Evolutionary conservation across 2,888 invertebrate genomes (phyloP).

Genomic region (Drosophila engyochracea): DNA sequence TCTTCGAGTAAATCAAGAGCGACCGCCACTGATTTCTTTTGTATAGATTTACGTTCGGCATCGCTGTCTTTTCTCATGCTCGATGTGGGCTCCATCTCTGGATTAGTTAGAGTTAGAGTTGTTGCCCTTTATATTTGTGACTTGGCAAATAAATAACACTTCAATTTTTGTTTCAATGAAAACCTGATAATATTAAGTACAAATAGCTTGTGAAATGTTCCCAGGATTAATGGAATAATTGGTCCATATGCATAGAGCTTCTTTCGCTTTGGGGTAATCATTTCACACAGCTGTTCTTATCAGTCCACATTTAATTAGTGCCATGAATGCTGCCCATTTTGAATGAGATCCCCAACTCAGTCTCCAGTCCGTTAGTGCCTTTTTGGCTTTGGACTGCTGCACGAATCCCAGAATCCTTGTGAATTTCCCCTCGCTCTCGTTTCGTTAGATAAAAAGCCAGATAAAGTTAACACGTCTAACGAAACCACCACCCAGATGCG

Average conservation of each 20-base stretch:
- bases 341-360: conserved; percentile 32
- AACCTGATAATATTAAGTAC: neutral
- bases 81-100: neutral
- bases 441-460: conserved; percentile 62
- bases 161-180: conserved; percentile 1
- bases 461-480: conserved; percentile 62
- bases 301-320: conserved; percentile 17
- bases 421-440: conserved; percentile 45
- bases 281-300: conserved; percentile 6
- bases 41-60: neutral
- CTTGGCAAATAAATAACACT: neutral
- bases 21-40: conserved; percentile 58
- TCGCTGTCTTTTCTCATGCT: neutral
- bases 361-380: conserved; percentile 19
- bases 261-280: neutral
- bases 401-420: conserved; percentile 20
- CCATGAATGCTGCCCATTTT: conserved; percentile 28
- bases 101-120: neutral
- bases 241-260: neutral
- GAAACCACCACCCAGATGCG: conserved; percentile 40
- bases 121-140: neutral
- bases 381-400: conserved; percentile 29
- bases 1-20: neutral
- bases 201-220: neutral
- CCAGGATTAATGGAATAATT: neutral